Evolutionary conservation across 2,113 vertebrate species (phyloP).

Genomic region (Rhinolophus sinicus): DNA sequence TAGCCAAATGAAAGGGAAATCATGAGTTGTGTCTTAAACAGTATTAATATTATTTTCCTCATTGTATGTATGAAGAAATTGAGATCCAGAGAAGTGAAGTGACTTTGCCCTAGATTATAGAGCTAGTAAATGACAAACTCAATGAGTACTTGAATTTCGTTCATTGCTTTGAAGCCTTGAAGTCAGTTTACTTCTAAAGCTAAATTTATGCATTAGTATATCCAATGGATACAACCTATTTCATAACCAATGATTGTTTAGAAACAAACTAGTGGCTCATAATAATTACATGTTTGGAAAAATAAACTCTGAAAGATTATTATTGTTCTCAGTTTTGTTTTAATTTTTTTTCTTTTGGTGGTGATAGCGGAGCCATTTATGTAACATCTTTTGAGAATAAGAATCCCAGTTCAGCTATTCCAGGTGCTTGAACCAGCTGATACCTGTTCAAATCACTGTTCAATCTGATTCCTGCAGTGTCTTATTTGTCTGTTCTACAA

Average conservation of each 20-base stretch:
- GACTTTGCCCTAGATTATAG: neutral
- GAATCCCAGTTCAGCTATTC: neutral
- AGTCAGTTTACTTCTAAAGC: constrained; percentile 16
- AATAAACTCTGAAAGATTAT: neutral
- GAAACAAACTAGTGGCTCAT: constrained; percentile 1
- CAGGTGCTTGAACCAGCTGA: neutral
- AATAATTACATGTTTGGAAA: constrained; percentile 6
- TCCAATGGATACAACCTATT: neutral
- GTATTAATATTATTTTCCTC: constrained; percentile 31
- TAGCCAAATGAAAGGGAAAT: constrained; percentile 42
- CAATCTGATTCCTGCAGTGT: neutral
- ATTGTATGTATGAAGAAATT: neutral
- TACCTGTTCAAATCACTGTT: neutral
- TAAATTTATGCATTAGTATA: neutral
- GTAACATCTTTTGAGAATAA: neutral
- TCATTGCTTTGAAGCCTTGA: neutral
- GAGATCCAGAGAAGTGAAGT: neutral
- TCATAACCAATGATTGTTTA: neutral
- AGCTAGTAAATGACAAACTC: neutral
- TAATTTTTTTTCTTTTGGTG: no score
- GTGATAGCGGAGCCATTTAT: neutral
- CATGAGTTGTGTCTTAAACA: neutral
- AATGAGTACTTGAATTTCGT: neutral
- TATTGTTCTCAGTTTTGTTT: neutral
- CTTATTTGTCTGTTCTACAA: neutral